Base-by-base conservation (phyloP, 2,113 vertebrate species). In the Capricornis sumatraensis region DNA sequence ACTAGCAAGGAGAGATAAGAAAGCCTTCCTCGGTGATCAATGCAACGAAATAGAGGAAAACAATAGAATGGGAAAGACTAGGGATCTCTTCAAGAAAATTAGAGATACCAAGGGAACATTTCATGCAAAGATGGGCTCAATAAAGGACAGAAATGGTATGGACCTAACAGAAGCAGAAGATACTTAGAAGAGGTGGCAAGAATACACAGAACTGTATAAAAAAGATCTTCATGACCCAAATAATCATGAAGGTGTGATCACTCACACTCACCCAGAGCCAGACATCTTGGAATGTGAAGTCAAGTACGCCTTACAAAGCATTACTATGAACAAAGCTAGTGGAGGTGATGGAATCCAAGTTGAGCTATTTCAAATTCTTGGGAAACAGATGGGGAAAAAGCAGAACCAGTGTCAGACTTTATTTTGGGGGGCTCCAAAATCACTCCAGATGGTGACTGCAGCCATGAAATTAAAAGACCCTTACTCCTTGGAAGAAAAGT, bases 21-120 rank as follows among this genome's bases (percentile, higher is more conserved):
- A 71, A 21, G n/a, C 8, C 17, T 71, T 36, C 17, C n/a, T 71
- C 4, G 0, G 4, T 1, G 2, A 71, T 36, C 33, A 71, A 1
- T 71, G 60, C 60, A 62, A 62, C 16, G 30, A 62, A 33, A 62
- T 16, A 62, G 30, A 62, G 14, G 50, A 50, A 15, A 50, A 50
- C 50, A 50, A 50, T 1, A 50, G 50, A 71, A 71, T 71, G 33
- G 9, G 64, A 21, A 71, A 36, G 9, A 21, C 64, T 36, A 71
- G 8, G 5, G 17, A 71, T 71, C n/a, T 71, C 17, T 21, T 36
- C n/a, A 71, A 71, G 64, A 71, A 71, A 71, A 71, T 71, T 1
- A 71, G 33, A 19, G n/a, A 36, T n/a, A n/a, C 17, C 17, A 71
- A 67, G n/a, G 17, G n/a, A 36, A 71, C 4, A 71, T 21, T 36